Percentiles rank a stretch among this genome's conserved stretches.
Conservation (phyloP, 2,888 invertebrate genomes). For the Lasioglossum morio region DNA sequence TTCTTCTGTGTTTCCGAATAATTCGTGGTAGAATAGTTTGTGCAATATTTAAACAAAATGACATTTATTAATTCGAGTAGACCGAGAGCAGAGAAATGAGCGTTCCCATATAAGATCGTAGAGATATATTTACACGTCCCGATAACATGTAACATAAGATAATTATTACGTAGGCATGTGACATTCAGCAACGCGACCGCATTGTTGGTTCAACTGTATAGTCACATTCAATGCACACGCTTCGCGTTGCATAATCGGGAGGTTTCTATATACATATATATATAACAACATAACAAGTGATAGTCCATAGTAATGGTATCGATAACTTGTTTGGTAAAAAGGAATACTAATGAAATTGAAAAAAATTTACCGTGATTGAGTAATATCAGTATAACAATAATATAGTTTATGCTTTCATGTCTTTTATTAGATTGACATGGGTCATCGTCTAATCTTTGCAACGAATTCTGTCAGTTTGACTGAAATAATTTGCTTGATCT, state of each 20-base stretch:
- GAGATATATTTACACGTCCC: constrained; percentile 34
- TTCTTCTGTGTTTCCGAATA: neutral
- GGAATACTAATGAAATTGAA: neutral
- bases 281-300: constrained; percentile 18
- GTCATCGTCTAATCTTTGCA: too few species aligned
- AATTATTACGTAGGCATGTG: constrained; percentile 68
- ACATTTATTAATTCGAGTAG: neutral
- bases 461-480: neutral
- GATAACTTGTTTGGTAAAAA: neutral
- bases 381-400: neutral
- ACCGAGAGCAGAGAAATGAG: neutral
- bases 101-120: constrained; percentile 9
- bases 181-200: constrained; percentile 65
- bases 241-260: constrained; percentile 57
- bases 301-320: constrained; percentile 24
- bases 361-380: neutral
- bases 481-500: neutral
- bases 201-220: constrained; percentile 60
- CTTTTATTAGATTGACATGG: neutral
- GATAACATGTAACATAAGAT: constrained; percentile 59
- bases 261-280: neutral
- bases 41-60: constrained; percentile 14
- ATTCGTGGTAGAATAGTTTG: neutral
- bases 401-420: neutral
- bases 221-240: constrained; percentile 56